Evolutionary conservation across 2,797 vertebrate species (phyloP).

Genomic region (Monodelphis domestica): DNA sequence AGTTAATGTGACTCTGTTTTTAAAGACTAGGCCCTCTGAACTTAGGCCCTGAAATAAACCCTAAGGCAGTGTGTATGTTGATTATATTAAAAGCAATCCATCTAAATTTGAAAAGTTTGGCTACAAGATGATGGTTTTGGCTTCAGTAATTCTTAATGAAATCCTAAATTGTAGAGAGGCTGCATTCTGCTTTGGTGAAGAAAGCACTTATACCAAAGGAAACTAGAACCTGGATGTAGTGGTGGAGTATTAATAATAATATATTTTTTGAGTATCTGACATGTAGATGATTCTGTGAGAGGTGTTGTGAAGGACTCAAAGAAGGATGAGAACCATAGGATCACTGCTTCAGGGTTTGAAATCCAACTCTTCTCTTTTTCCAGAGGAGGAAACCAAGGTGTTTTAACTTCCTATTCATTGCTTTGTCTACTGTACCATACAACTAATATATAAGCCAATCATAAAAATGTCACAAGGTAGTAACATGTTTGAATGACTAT

Average conservation of each 20-base stretch:
- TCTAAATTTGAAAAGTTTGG: background rate
- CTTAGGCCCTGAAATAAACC: background rate
- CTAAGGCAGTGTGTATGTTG: too few species aligned
- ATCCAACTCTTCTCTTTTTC: background rate
- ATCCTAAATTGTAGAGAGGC: background rate
- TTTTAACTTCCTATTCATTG: background rate
- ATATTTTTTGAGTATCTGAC: background rate
- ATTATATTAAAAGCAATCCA: background rate
- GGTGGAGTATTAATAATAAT: background rate
- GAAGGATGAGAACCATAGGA: background rate
- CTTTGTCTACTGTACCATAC: background rate
- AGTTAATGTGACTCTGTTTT: background rate
- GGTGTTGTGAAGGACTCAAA: background rate
- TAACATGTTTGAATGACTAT: background rate
- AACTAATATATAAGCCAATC: background rate
- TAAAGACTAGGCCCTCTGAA: background rate
- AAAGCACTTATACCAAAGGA: background rate
- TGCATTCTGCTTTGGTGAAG: background rate
- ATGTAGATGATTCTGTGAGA: too few species aligned
- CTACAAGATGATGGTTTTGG: background rate
- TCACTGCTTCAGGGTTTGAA: slow-evolving; percentile 9
- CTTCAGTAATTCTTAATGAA: background rate
- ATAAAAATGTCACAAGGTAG: background rate
- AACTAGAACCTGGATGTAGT: background rate
- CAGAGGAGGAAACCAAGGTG: background rate